Evolutionary conservation across 2,113 vertebrate species (phyloP), one percentile per base, ranked within the genome.

Genomic region (Catagonus wagneri): DNA sequence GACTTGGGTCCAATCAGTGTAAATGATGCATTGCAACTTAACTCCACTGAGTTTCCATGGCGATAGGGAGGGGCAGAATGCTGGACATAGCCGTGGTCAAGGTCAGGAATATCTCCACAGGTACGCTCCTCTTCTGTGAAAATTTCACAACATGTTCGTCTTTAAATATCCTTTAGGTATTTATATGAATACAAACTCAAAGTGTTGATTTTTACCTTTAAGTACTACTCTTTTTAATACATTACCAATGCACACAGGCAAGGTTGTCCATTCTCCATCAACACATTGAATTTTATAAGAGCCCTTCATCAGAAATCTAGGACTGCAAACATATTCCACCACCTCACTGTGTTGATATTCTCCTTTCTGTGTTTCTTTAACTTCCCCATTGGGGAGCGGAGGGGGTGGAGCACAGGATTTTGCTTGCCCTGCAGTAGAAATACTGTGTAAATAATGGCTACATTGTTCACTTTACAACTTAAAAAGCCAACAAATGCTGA

Each of bases 1-100:
- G 95, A 95, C 20, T 93, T 95, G 1, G 90, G 80, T 87, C 98
- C 98, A 97, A 98, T 3, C 92, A 98, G 29, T 60, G 90, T 97
- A 54, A 97, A 97, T 19, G 7, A 1, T 0, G 0, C 0, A 1
- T 20, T 54, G 54, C 98, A 99, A 3, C 3, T 93, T 44, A 98
- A 98, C 6, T 93, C 61, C 32, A 96, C 94, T 11, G 60, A 98
- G 4, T 96, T 58, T 58, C 98, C 98, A 16, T 98, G 98, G 3
- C 0, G n/a, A 78, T 97, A 97, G 17, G 58, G 60, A 39, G 89
- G 60, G 6, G 1, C 0, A 36, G 63, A 63, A 17, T 16, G 0
- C 10, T 44, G 3, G 4, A 11, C 17, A 17, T 5, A 58, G 3
- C 97, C 78, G 0, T 95, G 22, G 1, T 85, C 36, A 32, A 96